Evolutionary conservation across 2,888 invertebrate species (phyloP).

Genomic region (Pherbina coryleti): DNA sequence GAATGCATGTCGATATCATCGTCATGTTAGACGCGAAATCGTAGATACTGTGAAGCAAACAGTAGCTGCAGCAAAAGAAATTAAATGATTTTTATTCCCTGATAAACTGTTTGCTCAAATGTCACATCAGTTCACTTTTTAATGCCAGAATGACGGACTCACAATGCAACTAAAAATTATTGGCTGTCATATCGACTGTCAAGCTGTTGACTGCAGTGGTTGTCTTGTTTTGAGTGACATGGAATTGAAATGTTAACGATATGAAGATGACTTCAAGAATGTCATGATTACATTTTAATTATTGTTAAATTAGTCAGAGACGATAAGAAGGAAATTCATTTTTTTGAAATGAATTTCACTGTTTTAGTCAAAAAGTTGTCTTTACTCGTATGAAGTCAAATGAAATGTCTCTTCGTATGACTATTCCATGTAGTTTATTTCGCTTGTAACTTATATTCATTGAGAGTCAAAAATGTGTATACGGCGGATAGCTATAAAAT

Average conservation of each 20-base stretch:
- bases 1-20: conserved; percentile 25
- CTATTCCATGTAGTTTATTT: no score
- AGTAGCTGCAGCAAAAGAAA: conserved; percentile 49
- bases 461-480: no score
- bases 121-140: neutral
- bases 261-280: neutral
- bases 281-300: conserved; percentile 66
- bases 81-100: conserved; percentile 48
- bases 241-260: neutral
- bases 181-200: neutral
- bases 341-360: no score
- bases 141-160: neutral
- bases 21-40: neutral
- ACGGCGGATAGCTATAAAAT: no score
- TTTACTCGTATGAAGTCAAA: neutral
- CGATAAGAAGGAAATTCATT: no score
- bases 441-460: no score
- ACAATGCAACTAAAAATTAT: neutral
- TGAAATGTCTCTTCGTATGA: no score
- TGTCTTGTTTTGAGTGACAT: neutral
- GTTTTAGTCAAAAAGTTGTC: no score
- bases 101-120: conserved; percentile 19
- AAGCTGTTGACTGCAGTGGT: neutral
- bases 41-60: conserved; percentile 35
- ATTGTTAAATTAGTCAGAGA: conserved; percentile 63